Evolutionary conservation across 2,797 vertebrate genomes (phyloP), one percentile per base, ranked within the genome.

Genomic region (Pseudomugil gertrudae): DNA sequence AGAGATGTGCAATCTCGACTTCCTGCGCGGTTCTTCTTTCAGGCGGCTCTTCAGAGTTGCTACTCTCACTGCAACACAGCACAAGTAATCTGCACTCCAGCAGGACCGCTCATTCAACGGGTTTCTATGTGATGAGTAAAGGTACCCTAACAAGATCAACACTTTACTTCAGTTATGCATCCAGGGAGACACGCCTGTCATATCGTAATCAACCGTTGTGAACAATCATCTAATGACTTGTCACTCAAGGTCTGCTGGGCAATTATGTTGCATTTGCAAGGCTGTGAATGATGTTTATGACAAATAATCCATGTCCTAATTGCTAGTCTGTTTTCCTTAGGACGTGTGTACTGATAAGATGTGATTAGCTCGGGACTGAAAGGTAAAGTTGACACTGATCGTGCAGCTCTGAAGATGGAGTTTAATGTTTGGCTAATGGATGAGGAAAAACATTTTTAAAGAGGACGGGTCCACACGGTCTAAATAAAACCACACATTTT

Each of bases 221-320:
- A 93, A 94, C 92, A 94, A 94, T 94, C 94, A 94, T 87, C 88
- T 92, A 93, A 93, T 94, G 92, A 91, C 93, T 89, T 93, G 94
- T 94, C 94, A 93, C 92, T 95, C 94, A 95, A 88, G 90, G 84
- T 85, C 87, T 92, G 90, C 90, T 82, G 90, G 89, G 93, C 90
- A 94, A 94, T 95, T 94, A 94, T 87, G 91, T 67, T 79, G 86
- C 92, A 94, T 95, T 94, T 93, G 93, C 92, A 92, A 92, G 79
- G 89, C 89, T 85, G 85, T 84, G 91, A 90, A 87, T 91, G 91
- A 88, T 91, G 93, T 92, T 92, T 92, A 92, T 92, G 90, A 93
- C 92, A 93, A 93, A 94, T 90, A 91, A 91, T 64, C 80, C 84
- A 55, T 90, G 91, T 89, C 90, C 83, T 95, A 94, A 95, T 94